Conservation (phyloP, 2,797 vertebrate genomes). For the Uromys caudimaculatus region DNA sequence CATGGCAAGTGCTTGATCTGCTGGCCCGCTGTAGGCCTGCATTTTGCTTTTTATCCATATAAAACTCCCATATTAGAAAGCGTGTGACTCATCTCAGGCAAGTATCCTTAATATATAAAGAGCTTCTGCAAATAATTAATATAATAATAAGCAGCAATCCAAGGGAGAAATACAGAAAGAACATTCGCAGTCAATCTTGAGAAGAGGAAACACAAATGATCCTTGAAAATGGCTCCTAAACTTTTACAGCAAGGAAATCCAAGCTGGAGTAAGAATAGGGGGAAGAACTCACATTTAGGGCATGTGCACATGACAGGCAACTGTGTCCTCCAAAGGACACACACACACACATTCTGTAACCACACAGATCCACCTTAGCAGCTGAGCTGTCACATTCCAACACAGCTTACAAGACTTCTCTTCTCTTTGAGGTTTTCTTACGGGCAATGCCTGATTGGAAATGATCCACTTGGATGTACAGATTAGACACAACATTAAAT, state of each 20-base stretch:
- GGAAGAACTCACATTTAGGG: fast-evolving
- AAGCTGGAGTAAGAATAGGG: background rate
- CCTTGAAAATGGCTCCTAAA: background rate
- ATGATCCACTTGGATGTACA: background rate
- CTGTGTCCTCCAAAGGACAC: background rate
- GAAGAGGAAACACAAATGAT: background rate
- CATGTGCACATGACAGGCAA: fast-evolving
- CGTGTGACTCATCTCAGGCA: background rate
- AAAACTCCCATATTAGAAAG: background rate
- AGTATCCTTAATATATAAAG: constrained; percentile 1
- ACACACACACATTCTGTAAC: background rate
- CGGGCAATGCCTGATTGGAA: background rate
- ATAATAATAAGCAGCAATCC: background rate
- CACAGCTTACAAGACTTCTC: background rate
- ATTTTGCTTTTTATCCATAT: background rate
- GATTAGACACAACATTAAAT: background rate
- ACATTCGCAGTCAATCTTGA: background rate
- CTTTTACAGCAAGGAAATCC: background rate
- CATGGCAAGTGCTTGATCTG: no score
- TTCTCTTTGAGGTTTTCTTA: background rate
- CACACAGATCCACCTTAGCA: background rate
- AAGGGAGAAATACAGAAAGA: background rate
- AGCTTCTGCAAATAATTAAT: background rate
- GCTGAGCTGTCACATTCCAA: background rate
- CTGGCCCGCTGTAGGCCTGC: background rate